Evolutionary conservation across 2,113 vertebrate genomes (phyloP).

Genomic region (Myodes glareolus): DNA sequence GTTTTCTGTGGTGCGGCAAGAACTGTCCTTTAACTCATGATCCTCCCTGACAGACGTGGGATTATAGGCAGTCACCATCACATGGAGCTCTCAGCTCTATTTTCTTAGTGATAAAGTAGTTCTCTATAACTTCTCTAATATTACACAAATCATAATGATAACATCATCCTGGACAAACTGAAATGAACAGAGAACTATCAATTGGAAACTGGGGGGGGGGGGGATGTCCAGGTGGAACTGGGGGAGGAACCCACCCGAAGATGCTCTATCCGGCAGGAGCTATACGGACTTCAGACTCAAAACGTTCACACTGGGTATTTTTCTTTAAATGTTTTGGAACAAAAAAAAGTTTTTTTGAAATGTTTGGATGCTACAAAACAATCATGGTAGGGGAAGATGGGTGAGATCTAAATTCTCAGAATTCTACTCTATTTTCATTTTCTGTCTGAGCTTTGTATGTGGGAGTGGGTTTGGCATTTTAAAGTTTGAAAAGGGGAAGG

Average conservation of each 20-base stretch:
- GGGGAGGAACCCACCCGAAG: background rate
- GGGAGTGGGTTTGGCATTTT: background rate
- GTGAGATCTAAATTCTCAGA: background rate
- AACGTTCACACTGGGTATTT: background rate
- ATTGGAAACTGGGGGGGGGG: background rate
- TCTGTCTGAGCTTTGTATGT: background rate
- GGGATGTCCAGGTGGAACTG: background rate
- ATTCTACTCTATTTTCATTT: background rate
- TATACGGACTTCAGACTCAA: background rate
- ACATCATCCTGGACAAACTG: background rate
- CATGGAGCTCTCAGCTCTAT: background rate
- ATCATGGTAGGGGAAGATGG: background rate
- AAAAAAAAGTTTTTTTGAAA: background rate
- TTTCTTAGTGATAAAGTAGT: conserved; percentile 15
- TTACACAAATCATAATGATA: background rate
- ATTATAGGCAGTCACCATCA: background rate
- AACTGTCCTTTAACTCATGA: background rate
- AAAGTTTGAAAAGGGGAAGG: background rate
- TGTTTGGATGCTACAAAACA: background rate
- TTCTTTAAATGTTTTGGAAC: background rate
- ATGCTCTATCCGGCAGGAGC: background rate
- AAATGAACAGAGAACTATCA: background rate
- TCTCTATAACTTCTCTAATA: background rate
- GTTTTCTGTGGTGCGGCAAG: background rate
- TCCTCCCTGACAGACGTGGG: background rate